Base-by-base conservation (phyloP, 2,888 invertebrate genomes). In the Exephanes ischioxanthus region DNA sequence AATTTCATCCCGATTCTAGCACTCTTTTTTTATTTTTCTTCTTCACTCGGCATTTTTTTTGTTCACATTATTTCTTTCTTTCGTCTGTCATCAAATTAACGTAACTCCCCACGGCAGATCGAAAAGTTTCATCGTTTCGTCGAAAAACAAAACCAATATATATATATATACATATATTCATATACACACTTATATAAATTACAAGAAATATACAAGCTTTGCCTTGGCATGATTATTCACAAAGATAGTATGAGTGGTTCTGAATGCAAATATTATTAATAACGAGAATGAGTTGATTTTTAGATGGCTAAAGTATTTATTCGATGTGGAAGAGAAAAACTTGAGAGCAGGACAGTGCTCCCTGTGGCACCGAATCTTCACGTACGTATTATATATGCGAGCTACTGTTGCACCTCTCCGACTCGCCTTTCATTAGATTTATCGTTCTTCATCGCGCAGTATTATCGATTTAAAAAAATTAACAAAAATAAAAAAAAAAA, bases 221-320 rank as follows among this genome's bases (percentile, higher is more conserved):
- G 81, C 58, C 58, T 70, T 83, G 85, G 76, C 81, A 81, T 78
- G 81, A 81, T 88, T 87, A 90, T 91, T 90, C 88, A 80, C 76
- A 63, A 77, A 84, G 88, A 89, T 92, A 91, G 93, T 91, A 92
- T 93, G 94, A 93, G 91, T 94, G 93, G 90, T 89, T 90, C 86
- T 92, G 93, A 92, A 91, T 93, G 93, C 91, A 93, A 91, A 93
- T 92, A 92, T 91, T 93, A 93, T 93, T 93, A 94, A 93, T 94
- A 93, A 93, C 92, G 89, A 92, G 92, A 93, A 92, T 93, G 92
- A 94, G 94, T 93, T 94, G 91, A 93, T 93, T 94, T 94, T 93
- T 94, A 94, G 94, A 94, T 94, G 92, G 92, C 93, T 92, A 93
- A 93, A 93, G 93, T 94, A 91, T 91, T 92, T 85, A 93, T 92